Base-by-base conservation (phyloP, 2,888 invertebrate species). In the Serripes groenlandicus region DNA sequence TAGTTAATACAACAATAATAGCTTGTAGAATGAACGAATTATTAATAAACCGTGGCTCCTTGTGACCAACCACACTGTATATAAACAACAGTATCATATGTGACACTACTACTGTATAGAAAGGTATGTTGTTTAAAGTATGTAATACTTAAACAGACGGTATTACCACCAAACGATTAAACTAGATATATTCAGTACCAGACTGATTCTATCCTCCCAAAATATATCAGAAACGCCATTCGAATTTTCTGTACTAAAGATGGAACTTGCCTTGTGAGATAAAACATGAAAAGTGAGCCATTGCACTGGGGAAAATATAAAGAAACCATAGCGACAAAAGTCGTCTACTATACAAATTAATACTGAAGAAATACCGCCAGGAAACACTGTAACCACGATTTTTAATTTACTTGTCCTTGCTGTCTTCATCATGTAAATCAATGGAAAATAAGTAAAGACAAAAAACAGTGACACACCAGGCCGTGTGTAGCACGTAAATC, bases 221-320 rank as follows among this genome's bases (percentile, higher is more conserved):
- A 87, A 79, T 54, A 85, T 72, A 15, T 72, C 35, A 0, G 80
- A 34, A 69, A 84, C 86, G 26, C 56, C 52, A 3, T 30, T 58
- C n/a, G 60, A 30, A 21, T 60, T 37, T 21, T 74, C 49, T 2
- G 35, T 35, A 3, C 90, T 91, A 75, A 91, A 93, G 1, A 93
- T 66, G 15, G 71, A 32, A 1, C 75, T 66, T 7, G 92, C 80
- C 42, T 87, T 81, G 52, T 89, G 87, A 11, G 84, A 85, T 0
- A 85, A 18, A 0, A 92, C 83, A 66, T 93, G 92, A 69, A 93
- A 91, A 23, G 81, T 77, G 32, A 90, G 83, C 93, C 93, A 93
- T 71, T 92, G 91, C 0, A 84, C 37, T 4, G 93, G 92, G 0
- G 92, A 91, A 7, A 91, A 64, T 34, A 90, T 81, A 37, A 86